Evolutionary conservation across 30 jellyfish, hydroid and myxozoan genomes (phyloP).

Genomic region (Catostylus mosaicus): DNA sequence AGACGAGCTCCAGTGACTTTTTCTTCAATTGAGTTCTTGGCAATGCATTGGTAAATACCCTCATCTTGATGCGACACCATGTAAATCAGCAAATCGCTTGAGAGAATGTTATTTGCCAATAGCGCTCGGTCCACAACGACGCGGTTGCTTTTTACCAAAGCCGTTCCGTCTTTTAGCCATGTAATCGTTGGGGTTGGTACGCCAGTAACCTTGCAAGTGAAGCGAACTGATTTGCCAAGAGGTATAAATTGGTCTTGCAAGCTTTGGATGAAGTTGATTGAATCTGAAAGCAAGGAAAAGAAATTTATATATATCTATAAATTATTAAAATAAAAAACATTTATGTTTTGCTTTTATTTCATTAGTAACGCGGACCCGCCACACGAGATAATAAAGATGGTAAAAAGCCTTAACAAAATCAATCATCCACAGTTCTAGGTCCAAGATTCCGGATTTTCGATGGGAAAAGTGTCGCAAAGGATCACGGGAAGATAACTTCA

Average conservation of each 20-base stretch:
- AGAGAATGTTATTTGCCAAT: constrained; percentile 20
- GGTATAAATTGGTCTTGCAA: constrained; percentile 49
- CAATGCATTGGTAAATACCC: constrained; percentile 91
- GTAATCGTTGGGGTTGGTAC: constrained; percentile 45
- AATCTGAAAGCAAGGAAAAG: constrained; percentile 6
- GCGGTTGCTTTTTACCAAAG: constrained; percentile 14
- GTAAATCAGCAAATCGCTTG: constrained; percentile 43
- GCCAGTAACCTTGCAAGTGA: constrained; percentile 82
- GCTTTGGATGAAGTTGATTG: constrained; percentile 41
- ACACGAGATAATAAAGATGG: too few species aligned
- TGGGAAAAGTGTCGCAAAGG: too few species aligned
- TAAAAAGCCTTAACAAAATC: too few species aligned
- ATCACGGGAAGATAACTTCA: too few species aligned
- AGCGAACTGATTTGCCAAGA: constrained; percentile 37
- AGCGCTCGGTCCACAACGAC: constrained; percentile 11
- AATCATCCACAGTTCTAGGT: too few species aligned
- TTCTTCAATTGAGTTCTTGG: constrained; percentile 69
- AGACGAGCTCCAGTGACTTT: constrained; percentile 71
- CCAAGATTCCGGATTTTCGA: too few species aligned
- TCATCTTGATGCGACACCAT: constrained; percentile 64
- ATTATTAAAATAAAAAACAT: too few species aligned
- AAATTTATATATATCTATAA: too few species aligned
- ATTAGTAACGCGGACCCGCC: too few species aligned
- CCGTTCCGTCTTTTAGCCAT: constrained; percentile 86
- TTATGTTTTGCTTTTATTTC: too few species aligned